Percentiles rank a stretch among this genome's conserved stretches.
These are phyloP conservation scores for Lateolabrax maculatus DNA, from an alignment of 2,797 vertebrate species.

Conservation along the genomic window DNA sequence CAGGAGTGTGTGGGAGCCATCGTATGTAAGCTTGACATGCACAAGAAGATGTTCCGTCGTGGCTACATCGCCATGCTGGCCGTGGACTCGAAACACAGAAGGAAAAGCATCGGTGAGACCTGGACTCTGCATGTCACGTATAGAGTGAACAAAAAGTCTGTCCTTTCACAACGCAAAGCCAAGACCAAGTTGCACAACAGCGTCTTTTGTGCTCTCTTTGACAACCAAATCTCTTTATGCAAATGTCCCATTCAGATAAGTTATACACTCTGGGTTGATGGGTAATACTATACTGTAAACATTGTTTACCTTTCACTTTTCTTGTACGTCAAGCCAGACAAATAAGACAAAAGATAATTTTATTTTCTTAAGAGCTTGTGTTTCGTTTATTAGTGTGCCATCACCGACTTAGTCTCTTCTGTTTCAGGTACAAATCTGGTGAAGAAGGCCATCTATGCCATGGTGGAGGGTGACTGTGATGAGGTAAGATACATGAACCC, in stretches of 20 bases:
- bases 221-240: slow-evolving; percentile 38
- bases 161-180: not conserved
- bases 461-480: slow-evolving; percentile 99
- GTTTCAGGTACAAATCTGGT: slow-evolving; percentile 99
- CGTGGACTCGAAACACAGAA: slow-evolving; percentile 99
- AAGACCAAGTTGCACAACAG: not conserved
- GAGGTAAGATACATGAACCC: slow-evolving; percentile 88
- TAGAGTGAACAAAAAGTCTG: not conserved
- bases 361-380: not conserved
- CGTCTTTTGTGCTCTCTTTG: slow-evolving; percentile 4
- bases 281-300: not conserved
- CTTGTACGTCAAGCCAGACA: not conserved
- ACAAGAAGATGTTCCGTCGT: slow-evolving; percentile 99
- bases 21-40: slow-evolving; percentile 99
- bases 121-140: not conserved
- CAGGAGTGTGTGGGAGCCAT: slow-evolving; percentile 99
- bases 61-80: slow-evolving; percentile 99
- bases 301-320: not conserved
- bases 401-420: slow-evolving; percentile 50
- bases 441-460: slow-evolving; percentile 99
- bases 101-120: slow-evolving; percentile 99
- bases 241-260: slow-evolving; percentile 51
- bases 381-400: not conserved
- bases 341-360: not conserved
- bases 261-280: not conserved